Conservation (phyloP, 92 coral and sea anemone species). For the Micromussa lordhowensis region DNA sequence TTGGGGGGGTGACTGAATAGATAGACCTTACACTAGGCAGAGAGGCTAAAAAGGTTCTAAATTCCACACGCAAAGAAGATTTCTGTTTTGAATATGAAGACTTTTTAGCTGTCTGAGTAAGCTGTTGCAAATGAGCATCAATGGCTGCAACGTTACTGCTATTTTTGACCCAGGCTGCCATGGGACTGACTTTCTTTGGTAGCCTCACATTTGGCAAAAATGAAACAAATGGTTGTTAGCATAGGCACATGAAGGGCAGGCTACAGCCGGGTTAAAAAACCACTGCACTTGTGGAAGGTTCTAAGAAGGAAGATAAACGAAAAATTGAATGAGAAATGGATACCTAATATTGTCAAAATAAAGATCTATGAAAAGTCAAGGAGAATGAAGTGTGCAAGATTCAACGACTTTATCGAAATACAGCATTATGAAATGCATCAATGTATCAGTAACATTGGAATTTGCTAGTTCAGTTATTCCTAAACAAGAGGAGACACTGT, state of each 20-base stretch:
- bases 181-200: constrained; percentile 34
- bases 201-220: constrained; percentile 68
- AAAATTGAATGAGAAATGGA: constrained; percentile 9
- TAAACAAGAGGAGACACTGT: constrained; percentile 10
- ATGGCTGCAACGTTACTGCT: constrained; percentile 34
- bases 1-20: neutral
- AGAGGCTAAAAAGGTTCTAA: constrained; percentile 12
- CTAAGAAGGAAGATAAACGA: constrained; percentile 45
- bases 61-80: constrained; percentile 54
- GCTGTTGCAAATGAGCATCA: constrained; percentile 45
- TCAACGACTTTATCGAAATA: constrained; percentile 32
- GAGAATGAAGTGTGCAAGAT: constrained; percentile 5
- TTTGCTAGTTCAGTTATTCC: constrained; percentile 5
- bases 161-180: constrained; percentile 23
- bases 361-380: neutral
- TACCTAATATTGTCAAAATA: constrained; percentile 12
- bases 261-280: constrained; percentile 25
- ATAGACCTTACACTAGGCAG: neutral
- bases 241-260: constrained; percentile 48
- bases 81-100: constrained; percentile 65
- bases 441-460: constrained; percentile 15
- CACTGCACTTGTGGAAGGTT: constrained; percentile 51
- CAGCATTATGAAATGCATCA: constrained; percentile 7
- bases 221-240: constrained; percentile 62
- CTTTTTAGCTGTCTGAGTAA: neutral